Evolutionary conservation across 2,797 vertebrate genomes (phyloP).

Genomic region (Muraenolepis orangiensis): DNA sequence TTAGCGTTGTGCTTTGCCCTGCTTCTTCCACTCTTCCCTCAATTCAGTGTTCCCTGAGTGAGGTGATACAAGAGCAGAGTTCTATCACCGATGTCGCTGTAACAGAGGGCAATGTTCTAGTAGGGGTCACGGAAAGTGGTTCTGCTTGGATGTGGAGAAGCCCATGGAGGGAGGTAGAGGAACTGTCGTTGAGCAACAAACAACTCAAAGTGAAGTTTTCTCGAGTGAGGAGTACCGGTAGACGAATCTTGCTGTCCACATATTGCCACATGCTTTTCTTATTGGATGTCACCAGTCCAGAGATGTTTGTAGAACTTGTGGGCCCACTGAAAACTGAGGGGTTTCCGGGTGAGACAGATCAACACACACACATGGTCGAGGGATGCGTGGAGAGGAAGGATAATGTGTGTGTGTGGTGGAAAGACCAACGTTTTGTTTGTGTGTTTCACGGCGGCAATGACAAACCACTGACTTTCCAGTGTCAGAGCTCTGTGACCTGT

Average conservation of each 20-base stretch:
- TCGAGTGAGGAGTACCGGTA: slow-evolving; percentile 54
- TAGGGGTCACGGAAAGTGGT: slow-evolving; percentile 50
- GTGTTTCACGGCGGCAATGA: slow-evolving; percentile 53
- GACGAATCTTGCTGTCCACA: slow-evolving; percentile 64
- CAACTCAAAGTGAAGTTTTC: slow-evolving; percentile 53
- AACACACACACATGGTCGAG: slow-evolving; percentile 17
- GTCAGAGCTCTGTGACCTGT: slow-evolving; percentile 64
- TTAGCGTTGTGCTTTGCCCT: slow-evolving; percentile 58
- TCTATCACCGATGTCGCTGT: slow-evolving; percentile 37
- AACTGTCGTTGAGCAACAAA: slow-evolving; percentile 44
- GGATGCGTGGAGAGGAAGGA: slow-evolving; percentile 50
- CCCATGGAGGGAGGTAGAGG: slow-evolving; percentile 27
- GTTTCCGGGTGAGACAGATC: slow-evolving; percentile 1
- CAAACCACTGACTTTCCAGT: slow-evolving; percentile 47
- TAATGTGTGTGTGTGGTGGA: slow-evolving; percentile 65
- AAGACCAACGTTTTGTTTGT: slow-evolving; percentile 44
- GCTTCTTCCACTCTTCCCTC: slow-evolving; percentile 53
- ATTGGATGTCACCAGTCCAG: slow-evolving; percentile 55
- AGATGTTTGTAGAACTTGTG: slow-evolving; percentile 54
- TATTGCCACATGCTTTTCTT: slow-evolving; percentile 58
- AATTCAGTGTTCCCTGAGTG: slow-evolving; percentile 22
- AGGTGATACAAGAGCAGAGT: neutral
- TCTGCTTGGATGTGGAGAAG: slow-evolving; percentile 67
- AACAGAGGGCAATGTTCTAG: slow-evolving; percentile 41
- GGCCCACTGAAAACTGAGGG: slow-evolving; percentile 25